A percentile compares a stretch with the other conserved stretches of the same genome.
Conservation (phyloP, 1,140 invertebrate species). For the Drosophila teissieri region DNA sequence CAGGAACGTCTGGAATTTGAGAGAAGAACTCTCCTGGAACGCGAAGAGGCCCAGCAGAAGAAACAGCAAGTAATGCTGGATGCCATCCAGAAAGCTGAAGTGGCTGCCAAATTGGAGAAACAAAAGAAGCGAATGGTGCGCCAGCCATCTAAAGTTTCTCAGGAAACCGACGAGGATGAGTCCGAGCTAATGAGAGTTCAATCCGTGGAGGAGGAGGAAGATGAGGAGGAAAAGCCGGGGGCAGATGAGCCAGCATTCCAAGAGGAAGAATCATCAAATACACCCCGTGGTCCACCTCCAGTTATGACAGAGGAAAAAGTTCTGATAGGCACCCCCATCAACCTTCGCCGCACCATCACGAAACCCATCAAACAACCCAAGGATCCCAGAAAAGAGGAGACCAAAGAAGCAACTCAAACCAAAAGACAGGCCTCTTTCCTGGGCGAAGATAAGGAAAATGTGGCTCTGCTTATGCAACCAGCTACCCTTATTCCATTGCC, state of each 20-base stretch:
- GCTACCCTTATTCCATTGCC: slow-evolving; percentile 84
- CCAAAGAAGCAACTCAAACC: slow-evolving; percentile 2
- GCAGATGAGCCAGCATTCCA: not conserved
- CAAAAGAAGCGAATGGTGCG: slow-evolving; percentile 76
- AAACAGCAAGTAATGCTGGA: slow-evolving; percentile 86
- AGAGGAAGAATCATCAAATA: slow-evolving; percentile 11
- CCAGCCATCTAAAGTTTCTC: slow-evolving; percentile 12
- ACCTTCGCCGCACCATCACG: slow-evolving; percentile 71
- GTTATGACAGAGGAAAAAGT: slow-evolving; percentile 71
- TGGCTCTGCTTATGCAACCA: slow-evolving; percentile 84
- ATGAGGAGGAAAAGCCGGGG: not conserved
- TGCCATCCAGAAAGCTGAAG: slow-evolving; percentile 86
- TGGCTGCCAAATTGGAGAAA: slow-evolving; percentile 85
- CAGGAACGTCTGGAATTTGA: slow-evolving; percentile 86
- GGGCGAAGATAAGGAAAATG: slow-evolving; percentile 64
- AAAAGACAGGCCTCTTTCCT: slow-evolving; percentile 10
- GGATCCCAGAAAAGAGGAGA: slow-evolving; percentile 7
- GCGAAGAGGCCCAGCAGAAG: slow-evolving; percentile 86
- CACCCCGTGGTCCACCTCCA: slow-evolving; percentile 29
- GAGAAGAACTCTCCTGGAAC: slow-evolving; percentile 85
- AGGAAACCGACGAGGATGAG: slow-evolving; percentile 22
- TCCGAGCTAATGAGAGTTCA: slow-evolving; percentile 48
- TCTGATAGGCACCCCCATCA: slow-evolving; percentile 81
- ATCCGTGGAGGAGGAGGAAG: slow-evolving; percentile 65
- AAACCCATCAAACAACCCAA: slow-evolving; percentile 64